Percentiles rank a stretch among this genome's conserved stretches.
Conservation (phyloP, 92 coral and sea anemone genomes). For the Actinernus sp. region DNA sequence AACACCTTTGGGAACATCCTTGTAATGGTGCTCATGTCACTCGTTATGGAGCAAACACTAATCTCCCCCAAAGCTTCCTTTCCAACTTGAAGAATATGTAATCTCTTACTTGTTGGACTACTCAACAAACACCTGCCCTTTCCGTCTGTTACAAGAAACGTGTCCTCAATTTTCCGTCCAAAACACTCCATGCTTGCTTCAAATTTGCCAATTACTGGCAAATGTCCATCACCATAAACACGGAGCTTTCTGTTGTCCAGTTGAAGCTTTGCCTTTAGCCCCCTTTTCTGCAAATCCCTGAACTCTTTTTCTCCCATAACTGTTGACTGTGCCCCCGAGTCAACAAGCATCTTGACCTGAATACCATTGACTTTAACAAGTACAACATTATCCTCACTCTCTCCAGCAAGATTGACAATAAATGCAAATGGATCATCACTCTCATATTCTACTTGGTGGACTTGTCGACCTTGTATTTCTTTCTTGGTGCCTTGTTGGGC, state of each 20-base stretch:
- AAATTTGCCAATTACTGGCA: conserved; percentile 48
- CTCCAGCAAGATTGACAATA: no score
- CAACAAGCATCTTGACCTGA: conserved; percentile 39
- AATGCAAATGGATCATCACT: no score
- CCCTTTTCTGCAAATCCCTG: conserved; percentile 20
- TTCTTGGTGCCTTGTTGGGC: no score
- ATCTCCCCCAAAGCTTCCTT: no score
- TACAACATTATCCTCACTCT: conserved; percentile 40
- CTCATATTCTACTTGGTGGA: no score
- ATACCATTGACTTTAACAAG: conserved; percentile 55
- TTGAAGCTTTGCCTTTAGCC: conserved; percentile 34
- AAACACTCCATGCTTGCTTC: no score
- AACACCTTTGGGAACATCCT: conserved; percentile 45
- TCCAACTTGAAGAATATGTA: no score
- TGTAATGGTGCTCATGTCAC: conserved; percentile 10
- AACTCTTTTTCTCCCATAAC: conserved; percentile 47
- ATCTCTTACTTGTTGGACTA: no score
- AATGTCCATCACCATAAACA: conserved; percentile 51
- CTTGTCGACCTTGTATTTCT: no score
- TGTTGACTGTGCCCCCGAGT: conserved; percentile 65
- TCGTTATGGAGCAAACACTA: background rate
- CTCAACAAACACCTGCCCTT: conserved; percentile 63
- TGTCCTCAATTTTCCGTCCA: no score
- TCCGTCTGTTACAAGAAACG: conserved; percentile 43
- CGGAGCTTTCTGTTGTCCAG: conserved; percentile 29